A percentile compares a stretch with the other conserved stretches of the same genome.
Conservation (phyloP, 2,113 vertebrate genomes). For the Petrocephalus zakoni region DNA sequence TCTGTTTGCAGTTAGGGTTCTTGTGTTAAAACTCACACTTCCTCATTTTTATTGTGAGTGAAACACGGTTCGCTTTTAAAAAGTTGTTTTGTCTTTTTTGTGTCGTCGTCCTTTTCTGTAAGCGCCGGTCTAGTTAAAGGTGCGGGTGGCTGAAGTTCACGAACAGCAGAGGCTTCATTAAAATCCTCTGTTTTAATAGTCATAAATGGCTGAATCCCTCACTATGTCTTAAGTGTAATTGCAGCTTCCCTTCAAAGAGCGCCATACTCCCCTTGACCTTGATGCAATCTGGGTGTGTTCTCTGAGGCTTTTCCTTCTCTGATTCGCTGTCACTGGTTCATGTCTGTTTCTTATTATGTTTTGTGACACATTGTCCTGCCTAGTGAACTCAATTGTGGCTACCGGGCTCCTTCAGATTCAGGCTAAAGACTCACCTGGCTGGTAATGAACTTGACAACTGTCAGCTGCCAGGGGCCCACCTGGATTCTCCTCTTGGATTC, state of each 20-base stretch:
- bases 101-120: background rate
- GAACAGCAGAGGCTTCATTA: background rate
- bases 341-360: background rate
- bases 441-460: slow-evolving; percentile 47
- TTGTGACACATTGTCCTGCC: background rate
- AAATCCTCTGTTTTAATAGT: background rate
- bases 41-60: background rate
- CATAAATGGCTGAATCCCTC: background rate
- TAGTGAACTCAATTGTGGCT: background rate
- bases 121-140: background rate
- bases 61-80: background rate
- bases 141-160: background rate
- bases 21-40: background rate
- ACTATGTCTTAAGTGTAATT: background rate
- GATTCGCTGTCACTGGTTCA: background rate
- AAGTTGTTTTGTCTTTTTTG: background rate
- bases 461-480: background rate
- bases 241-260: background rate
- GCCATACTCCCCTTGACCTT: background rate
- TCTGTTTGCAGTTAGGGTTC: background rate
- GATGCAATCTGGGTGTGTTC: background rate
- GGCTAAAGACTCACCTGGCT: slow-evolving; percentile 50
- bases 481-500: slow-evolving; percentile 29
- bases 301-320: background rate
- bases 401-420: slow-evolving; percentile 23